phyloP scores from a whole-genome alignment of 2,888 invertebrate species.

The Siphlonurus alternatus region DNA sequence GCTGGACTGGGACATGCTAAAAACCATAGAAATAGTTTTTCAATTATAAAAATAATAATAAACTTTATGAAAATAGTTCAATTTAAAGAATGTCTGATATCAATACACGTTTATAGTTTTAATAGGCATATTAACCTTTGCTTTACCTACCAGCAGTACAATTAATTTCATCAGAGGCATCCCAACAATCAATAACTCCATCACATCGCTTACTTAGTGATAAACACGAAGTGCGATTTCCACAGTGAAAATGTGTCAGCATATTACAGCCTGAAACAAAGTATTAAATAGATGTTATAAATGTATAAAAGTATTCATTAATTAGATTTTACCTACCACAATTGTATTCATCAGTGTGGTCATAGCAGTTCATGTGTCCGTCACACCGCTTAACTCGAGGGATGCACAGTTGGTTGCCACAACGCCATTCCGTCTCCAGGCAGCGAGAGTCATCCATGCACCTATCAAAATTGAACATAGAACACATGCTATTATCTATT shows the following conservation, averaged over 20 bases:
- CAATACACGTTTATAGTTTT: neutral
- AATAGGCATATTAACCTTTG: too few species aligned
- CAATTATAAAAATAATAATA: neutral
- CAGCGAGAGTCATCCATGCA: conserved; percentile 40
- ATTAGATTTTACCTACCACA: conserved; percentile 37
- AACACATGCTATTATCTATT: neutral
- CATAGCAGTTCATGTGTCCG: conserved; percentile 54
- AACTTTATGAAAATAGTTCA: neutral
- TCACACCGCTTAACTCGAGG: conserved; percentile 46
- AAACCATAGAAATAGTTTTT: conserved; percentile 20
- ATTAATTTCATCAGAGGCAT: conserved; percentile 53
- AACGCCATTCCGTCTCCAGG: conserved; percentile 46
- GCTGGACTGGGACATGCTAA: conserved; percentile 38
- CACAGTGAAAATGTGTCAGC: conserved; percentile 51
- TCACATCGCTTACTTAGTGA: conserved; percentile 50
- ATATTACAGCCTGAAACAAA: conserved; percentile 42
- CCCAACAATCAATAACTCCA: conserved; percentile 60
- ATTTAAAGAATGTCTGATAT: neutral
- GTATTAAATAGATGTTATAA: conserved; percentile 17
- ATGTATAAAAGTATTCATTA: neutral
- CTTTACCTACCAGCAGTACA: conserved; percentile 44
- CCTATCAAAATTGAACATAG: conserved; percentile 25
- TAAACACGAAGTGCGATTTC: conserved; percentile 54
- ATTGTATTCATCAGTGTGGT: conserved; percentile 53
- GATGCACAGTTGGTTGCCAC: conserved; percentile 53